Percentiles rank a stretch among this genome's conserved stretches.
Conservation (phyloP, 2,113 vertebrate species). For the Nematolebias whitei region DNA sequence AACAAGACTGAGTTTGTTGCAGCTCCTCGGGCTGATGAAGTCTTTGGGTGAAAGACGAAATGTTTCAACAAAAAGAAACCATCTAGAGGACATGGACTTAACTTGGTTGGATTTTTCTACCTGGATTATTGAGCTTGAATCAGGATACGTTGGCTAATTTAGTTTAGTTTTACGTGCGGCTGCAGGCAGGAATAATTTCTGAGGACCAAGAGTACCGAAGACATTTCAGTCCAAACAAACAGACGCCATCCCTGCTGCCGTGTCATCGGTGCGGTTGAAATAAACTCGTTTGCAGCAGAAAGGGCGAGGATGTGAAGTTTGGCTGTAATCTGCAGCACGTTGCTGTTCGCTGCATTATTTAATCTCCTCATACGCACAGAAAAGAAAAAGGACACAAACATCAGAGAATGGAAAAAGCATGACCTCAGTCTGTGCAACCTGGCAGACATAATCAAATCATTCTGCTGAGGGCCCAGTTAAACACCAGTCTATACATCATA, state of each 20-base stretch:
- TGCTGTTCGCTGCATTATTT: conserved; percentile 71
- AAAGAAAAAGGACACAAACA: conserved; percentile 68
- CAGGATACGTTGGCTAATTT: too few relatives aligned
- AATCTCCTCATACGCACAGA: conserved; percentile 60
- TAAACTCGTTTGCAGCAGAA: conserved; percentile 27
- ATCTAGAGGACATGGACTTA: too few relatives aligned
- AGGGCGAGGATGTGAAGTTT: conserved; percentile 53
- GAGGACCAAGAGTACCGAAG: too few relatives aligned
- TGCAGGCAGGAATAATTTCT: too few relatives aligned
- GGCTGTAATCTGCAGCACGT: conserved; percentile 63
- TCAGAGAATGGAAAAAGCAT: conserved; percentile 70
- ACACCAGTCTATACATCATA: conserved; percentile 79
- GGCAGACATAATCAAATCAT: conserved; percentile 74
- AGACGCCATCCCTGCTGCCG: neutral
- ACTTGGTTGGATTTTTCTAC: too few relatives aligned
- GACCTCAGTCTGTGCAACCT: conserved; percentile 75
- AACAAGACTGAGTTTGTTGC: too few relatives aligned
- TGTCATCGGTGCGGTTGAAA: neutral
- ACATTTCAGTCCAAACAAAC: neutral
- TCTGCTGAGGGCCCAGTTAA: conserved; percentile 62
- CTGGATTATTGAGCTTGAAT: too few relatives aligned
- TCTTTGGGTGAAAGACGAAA: too few relatives aligned
- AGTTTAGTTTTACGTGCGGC: too few relatives aligned
- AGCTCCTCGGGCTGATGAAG: too few relatives aligned
- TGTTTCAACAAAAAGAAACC: too few relatives aligned